phyloP scores from a whole-genome alignment of 2,888 invertebrate genomes.

The Syrista parreyssii region DNA sequence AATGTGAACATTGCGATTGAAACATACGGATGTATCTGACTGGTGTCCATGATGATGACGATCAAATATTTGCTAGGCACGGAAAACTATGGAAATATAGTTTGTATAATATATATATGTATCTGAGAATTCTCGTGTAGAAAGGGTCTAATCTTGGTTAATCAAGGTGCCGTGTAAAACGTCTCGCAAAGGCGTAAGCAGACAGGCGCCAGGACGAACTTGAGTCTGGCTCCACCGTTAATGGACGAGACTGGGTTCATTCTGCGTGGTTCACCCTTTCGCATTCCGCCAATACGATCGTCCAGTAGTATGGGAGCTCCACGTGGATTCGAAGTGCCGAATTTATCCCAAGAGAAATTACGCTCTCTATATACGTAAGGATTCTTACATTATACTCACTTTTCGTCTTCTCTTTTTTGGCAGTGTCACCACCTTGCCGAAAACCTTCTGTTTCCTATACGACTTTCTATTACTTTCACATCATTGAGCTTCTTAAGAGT shows the following conservation, averaged over 20 bases:
- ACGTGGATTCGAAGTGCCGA: not conserved
- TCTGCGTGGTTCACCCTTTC: conserved; percentile 36
- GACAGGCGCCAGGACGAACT: not conserved
- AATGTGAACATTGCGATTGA: too few relatives aligned
- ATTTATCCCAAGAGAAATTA: not conserved
- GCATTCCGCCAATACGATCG: conserved; percentile 26
- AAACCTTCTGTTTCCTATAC: not conserved
- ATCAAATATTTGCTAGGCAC: not conserved
- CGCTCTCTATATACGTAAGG: not conserved
- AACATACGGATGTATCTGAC: not conserved
- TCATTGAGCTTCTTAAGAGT: not conserved
- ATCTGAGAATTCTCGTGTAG: not conserved
- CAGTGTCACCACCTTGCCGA: not conserved
- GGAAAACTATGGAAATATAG: not conserved
- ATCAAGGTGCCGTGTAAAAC: not conserved
- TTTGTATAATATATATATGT: too few relatives aligned
- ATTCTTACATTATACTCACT: not conserved
- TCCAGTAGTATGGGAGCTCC: not conserved
- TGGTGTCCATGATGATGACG: not conserved
- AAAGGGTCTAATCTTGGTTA: not conserved
- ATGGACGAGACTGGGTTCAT: conserved; percentile 29
- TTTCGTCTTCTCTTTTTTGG: not conserved
- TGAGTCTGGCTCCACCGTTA: conserved; percentile 12
- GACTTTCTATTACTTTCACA: not conserved
- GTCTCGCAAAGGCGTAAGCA: not conserved